Evolutionary conservation across 2,797 vertebrate genomes (phyloP), one percentile per base, ranked within the genome.

Genomic region (Meda fulgida): DNA sequence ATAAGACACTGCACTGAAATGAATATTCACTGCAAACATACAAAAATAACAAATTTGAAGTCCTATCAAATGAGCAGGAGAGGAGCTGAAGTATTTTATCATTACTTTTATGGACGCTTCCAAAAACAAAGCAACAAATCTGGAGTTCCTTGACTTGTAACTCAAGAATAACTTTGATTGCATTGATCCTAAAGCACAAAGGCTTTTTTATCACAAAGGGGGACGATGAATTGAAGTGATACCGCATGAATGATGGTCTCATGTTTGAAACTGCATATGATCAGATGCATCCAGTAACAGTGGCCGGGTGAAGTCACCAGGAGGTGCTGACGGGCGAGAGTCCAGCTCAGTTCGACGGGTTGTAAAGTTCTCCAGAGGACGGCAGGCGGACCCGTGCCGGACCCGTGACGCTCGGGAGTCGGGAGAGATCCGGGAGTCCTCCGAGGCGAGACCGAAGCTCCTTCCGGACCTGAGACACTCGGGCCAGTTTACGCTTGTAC

Each of bases 391-490:
- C 93, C 0, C 95, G 95, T 84, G 95, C 95, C 16, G 48, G 46
- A 72, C 96, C 96, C 0, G 96, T 97, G 85, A 97, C 96, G 0
- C 95, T 97, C 85, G 96, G 96, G 83, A 97, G 93, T 65, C 96
- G 95, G 77, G 96, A 97, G 51, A 97, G 95, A 87, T 97, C 18
- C 18, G 48, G 48, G 48, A 53, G 48, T 19, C 48, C 18, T 19
- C 48, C 48, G 88, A 99, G 96, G 86, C 97, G 98, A 46, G 97
- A 96, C 48, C 97, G 96, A 82, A 99, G 96, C 92, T 99, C 98
- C 93, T 99, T 99, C 84, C 98, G 96, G 38, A 99, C 98, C 90
- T 97, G 96, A 89, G 98, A 97, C 88, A 99, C 98, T 89, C 95
- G 95, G 83, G 96, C 97, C 92, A 99, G 94, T 93, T 99, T 99